Evolutionary conservation across 2,888 invertebrate species (phyloP).

Genomic region (Acrobeloides nanus): DNA sequence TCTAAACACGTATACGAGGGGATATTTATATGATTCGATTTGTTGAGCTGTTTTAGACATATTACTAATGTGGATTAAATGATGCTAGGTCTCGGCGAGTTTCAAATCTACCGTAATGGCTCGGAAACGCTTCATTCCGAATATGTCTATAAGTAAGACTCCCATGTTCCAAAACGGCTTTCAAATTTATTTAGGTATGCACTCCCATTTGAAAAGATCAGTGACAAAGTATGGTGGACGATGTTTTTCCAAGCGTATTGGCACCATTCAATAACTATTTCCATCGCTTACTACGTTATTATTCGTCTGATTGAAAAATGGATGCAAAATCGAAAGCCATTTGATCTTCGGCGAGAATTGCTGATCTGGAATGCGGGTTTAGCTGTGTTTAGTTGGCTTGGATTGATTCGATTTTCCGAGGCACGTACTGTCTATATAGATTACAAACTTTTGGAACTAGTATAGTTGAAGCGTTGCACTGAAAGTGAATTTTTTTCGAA

Average conservation of each 20-base stretch:
- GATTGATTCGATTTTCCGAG: conserved; percentile 54
- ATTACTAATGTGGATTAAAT: too few species aligned
- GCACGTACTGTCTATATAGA: too few species aligned
- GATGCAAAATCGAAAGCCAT: conserved; percentile 55
- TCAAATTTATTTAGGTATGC: conserved; percentile 25
- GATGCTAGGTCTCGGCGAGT: conserved; percentile 38
- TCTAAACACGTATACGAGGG: too few species aligned
- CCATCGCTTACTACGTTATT: conserved; percentile 60
- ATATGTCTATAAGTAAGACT: conserved; percentile 42
- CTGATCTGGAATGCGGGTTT: conserved; percentile 57
- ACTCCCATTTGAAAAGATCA: conserved; percentile 45
- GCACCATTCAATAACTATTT: conserved; percentile 58
- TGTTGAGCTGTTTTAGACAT: too few species aligned
- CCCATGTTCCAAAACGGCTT: neutral
- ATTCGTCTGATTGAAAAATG: conserved; percentile 43
- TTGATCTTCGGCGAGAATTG: conserved; percentile 55
- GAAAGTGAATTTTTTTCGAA: neutral
- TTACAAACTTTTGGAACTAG: too few species aligned
- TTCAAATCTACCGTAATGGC: conserved; percentile 38
- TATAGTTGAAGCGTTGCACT: neutral
- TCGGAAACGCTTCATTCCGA: conserved; percentile 36
- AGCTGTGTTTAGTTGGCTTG: conserved; percentile 58
- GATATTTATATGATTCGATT: too few species aligned
- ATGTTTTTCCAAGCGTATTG: conserved; percentile 62
- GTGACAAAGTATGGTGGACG: conserved; percentile 39